Evolutionary conservation across 2,113 vertebrate species (phyloP).

Genomic region (Leiothrix lutea): DNA sequence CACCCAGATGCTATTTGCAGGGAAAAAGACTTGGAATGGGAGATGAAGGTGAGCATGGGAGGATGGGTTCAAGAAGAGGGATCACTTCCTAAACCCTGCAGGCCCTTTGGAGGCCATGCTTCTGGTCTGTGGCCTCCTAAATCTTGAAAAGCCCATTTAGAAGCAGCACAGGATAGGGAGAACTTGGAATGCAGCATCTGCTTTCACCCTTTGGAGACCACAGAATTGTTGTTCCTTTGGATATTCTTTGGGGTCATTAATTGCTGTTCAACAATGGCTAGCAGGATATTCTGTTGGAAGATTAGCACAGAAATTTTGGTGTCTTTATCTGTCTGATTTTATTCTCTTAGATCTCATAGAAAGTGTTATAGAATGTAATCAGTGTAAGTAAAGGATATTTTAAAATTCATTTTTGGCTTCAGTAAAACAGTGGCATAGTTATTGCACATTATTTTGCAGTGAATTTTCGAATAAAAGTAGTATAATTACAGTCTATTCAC

Average conservation of each 20-base stretch:
- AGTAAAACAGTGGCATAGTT: not conserved
- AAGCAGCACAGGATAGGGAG: not conserved
- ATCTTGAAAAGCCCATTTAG: not conserved
- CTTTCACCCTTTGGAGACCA: not conserved
- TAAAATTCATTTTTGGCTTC: not conserved
- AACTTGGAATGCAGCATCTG: not conserved
- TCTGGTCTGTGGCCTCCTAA: not conserved
- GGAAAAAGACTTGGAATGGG: not conserved
- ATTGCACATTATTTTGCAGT: not conserved
- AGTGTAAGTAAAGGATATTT: not conserved
- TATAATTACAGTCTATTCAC: constrained; percentile 37
- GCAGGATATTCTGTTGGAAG: not conserved
- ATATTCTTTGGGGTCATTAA: not conserved
- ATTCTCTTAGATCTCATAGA: not conserved
- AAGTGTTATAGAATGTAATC: not conserved
- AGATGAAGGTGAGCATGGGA: not conserved
- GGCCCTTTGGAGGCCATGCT: not conserved
- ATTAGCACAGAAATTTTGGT: not conserved
- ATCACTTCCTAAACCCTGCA: not conserved
- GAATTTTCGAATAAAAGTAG: not conserved
- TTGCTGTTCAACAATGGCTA: not conserved
- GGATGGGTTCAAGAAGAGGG: not conserved
- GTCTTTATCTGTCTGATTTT: not conserved
- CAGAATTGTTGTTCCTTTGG: not conserved
- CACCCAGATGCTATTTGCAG: not conserved